phyloP scores from a whole-genome alignment of 1,140 invertebrate species.

The Cotesia vestalis region DNA sequence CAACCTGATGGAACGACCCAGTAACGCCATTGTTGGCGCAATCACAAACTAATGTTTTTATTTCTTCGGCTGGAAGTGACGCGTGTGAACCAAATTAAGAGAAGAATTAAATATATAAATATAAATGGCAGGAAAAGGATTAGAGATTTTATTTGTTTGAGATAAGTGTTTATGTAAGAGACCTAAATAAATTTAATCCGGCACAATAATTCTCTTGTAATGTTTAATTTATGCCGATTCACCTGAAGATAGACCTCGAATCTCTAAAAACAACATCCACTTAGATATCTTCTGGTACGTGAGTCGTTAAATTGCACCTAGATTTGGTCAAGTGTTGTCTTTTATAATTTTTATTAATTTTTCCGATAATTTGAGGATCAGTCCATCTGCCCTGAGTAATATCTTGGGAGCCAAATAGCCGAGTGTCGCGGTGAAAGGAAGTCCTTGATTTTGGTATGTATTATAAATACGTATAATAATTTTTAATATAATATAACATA shows the following conservation, averaged over 20 bases:
- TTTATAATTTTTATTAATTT: too few species aligned
- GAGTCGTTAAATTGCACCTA: too few species aligned
- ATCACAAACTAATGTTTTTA: slow-evolving; percentile 24
- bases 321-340: too few species aligned
- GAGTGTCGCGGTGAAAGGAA: too few species aligned
- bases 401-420: too few species aligned
- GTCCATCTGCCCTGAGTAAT: too few species aligned
- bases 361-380: too few species aligned
- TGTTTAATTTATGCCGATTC: too few species aligned
- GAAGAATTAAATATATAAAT: slow-evolving; percentile 16
- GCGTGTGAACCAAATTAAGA: neutral
- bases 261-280: neutral
- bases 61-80: neutral
- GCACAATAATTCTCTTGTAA: neutral
- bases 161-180: neutral
- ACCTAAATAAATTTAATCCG: slow-evolving; percentile 12
- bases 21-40: slow-evolving; percentile 35
- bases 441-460: too few species aligned
- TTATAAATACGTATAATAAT: neutral
- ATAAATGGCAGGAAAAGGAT: neutral
- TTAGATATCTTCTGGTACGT: too few species aligned
- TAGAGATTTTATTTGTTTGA: too few species aligned
- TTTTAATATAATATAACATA: neutral
- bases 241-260: neutral
- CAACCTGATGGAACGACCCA: slow-evolving; percentile 31